Percentiles rank a stretch among this genome's conserved stretches.
These are phyloP conservation scores for Micropterix aruncella DNA, from an alignment of 2,888 invertebrate genomes.

Conservation along the genomic window DNA sequence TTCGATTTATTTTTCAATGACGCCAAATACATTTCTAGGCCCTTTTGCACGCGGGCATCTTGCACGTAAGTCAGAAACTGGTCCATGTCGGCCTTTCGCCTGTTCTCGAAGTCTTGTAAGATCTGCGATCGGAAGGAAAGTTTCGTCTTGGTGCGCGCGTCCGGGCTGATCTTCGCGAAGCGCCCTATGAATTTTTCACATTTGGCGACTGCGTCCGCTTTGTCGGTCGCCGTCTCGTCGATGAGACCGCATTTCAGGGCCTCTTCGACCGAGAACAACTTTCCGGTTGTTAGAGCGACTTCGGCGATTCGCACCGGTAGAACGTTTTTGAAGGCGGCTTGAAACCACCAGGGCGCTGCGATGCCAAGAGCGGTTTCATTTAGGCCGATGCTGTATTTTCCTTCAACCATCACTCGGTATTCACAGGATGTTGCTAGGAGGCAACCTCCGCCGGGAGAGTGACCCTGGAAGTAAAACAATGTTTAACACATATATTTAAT, in stretches of 20 bases:
- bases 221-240: constrained; percentile 47
- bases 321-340: constrained; percentile 44
- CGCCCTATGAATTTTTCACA: constrained; percentile 40
- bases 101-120: constrained; percentile 30
- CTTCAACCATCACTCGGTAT: constrained; percentile 71
- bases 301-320: constrained; percentile 59
- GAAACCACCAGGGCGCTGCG: constrained; percentile 63
- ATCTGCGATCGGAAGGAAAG: constrained; percentile 23
- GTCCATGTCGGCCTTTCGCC: constrained; percentile 41
- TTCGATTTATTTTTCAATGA: constrained; percentile 42
- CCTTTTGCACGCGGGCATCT: constrained; percentile 46
- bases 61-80: constrained; percentile 36
- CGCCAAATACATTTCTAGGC: constrained; percentile 47
- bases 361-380: constrained; percentile 81
- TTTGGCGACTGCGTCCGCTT: constrained; percentile 41
- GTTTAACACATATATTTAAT: too few species aligned
- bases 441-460: constrained; percentile 76
- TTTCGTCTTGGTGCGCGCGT: constrained; percentile 33
- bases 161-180: constrained; percentile 41
- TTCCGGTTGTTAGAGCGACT: constrained; percentile 58
- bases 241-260: constrained; percentile 61
- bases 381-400: constrained; percentile 67
- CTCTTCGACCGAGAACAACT: constrained; percentile 60
- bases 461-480: constrained; percentile 66
- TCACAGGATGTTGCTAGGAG: constrained; percentile 66